Evolutionary conservation across 2,888 invertebrate genomes (phyloP), one percentile per base, ranked within the genome.

Genomic region (Trissoscelio sp.): DNA sequence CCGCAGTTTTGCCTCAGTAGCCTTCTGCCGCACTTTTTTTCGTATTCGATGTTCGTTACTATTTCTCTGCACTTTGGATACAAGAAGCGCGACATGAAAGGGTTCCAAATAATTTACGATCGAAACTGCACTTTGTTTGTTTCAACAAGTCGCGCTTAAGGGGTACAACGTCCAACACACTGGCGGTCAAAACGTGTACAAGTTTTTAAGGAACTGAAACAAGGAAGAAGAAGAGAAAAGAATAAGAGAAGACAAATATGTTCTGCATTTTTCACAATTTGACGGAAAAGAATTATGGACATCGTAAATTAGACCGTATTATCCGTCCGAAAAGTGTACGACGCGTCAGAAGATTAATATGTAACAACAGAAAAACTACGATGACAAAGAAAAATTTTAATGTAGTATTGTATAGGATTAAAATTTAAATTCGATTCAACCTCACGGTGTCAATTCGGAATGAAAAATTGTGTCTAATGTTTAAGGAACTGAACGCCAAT

Each of bases 321-420:
- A 69, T 77, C 62, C 67, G 69, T 69, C 77, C 62, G 77, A 69
- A 77, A 69, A 77, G 77, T 75, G 66, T 75, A 75, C 46, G 74
- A 75, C 64, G 44, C 62, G 57, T 74, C 64, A 44, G 14, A 64
- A 44, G 39, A n/a, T n/a, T n/a, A n/a, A n/a, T n/a, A n/a, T n/a
- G n/a, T n/a, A n/a, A n/a, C n/a, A n/a, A n/a, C n/a, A n/a, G n/a
- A n/a, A 74, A 44, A 18, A 64, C 24, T 9, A 48, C 46, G 28
- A 24, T 72, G 57, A n/a, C n/a, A n/a, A n/a, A n/a, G n/a, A n/a
- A n/a, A 51, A 37, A 37, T 7, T 37, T 62, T 58, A 74, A 20
- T 42, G 18, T 60, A 77, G 44, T 48, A 44, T 62, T 78, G 12
- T 55, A 69, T 22, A 67, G 3, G 62, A 44, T 66, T 48, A 66